Evolutionary conservation across 2,888 invertebrate genomes (phyloP), one percentile per base, ranked within the genome.

Genomic region (Meiosimyza platycephala): DNA sequence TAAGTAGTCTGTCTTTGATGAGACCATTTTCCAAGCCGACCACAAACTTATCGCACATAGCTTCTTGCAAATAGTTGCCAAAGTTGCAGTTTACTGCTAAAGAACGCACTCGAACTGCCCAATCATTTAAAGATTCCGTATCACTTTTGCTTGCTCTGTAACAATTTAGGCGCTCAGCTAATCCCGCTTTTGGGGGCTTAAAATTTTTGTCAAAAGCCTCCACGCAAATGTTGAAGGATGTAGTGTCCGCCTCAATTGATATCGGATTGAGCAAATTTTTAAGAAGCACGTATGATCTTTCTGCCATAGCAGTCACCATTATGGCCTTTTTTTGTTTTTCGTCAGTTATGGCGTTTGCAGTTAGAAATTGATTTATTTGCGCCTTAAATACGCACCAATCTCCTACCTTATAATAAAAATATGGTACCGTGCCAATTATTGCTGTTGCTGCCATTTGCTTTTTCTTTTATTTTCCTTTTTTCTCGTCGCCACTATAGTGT

Each of bases 41-140:
- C 12, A 54, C 54, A 54, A 11, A 54, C 22, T n/a, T 54, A 3
- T 54, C 16, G 15, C 54, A n/a, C 54, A 54, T 54, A 15, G 54
- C 54, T 4, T 54, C 54, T 15, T 54, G 15, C 4, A 54, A 54
- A 18, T n/a, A 15, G 7, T n/a, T n/a, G 15, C 54, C 54, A n/a
- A 54, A 54, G 15, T 15, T 54, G 54, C 54, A 54, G 15, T 54
- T n/a, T n/a, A 54, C 54, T 54, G 54, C 54, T n/a, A 54, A 54
- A 15, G 54, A 54, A 54, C 54, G 54, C 54, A 54, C 15, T 15
- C 54, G 54, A 12, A 54, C 54, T 54, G 18, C 54, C 54, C 54
- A 54, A n/a, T 54, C 54, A 18, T 54, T 54, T 15, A 54, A 13
- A 54, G 15, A 15, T 18, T 54, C 15, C 18, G 54, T 54, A 15